Percentiles rank a stretch among this genome's conserved stretches.
These are phyloP conservation scores for Leucophenga montana DNA, from an alignment of 2,888 invertebrate genomes.

Conservation along the genomic window DNA sequence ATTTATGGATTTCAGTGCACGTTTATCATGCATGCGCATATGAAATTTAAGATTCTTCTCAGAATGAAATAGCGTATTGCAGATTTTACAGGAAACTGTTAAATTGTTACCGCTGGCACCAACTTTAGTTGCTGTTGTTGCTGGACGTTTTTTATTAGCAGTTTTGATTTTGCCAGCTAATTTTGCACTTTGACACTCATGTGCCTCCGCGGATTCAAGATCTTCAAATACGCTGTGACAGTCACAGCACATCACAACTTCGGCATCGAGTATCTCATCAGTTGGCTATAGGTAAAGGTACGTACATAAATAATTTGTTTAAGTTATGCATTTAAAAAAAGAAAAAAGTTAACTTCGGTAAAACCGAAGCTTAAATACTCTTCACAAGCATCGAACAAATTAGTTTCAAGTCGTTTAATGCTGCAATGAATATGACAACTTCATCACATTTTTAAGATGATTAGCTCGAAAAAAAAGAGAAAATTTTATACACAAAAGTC, in stretches of 20 bases:
- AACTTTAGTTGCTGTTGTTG: conserved; percentile 35
- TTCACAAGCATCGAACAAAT: too few species aligned
- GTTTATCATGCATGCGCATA: conserved; percentile 82
- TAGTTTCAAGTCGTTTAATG: too few species aligned
- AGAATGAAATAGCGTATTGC: conserved; percentile 80
- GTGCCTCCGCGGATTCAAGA: conserved; percentile 58
- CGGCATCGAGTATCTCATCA: too few species aligned
- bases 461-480: too few species aligned
- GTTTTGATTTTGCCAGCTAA: conserved; percentile 30
- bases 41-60: conserved; percentile 79
- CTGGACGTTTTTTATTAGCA: conserved; percentile 22
- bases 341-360: too few species aligned
- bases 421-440: too few species aligned
- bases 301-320: too few species aligned
- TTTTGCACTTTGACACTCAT: conserved; percentile 41
- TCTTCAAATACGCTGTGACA: conserved; percentile 62
- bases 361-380: too few species aligned
- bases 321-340: too few species aligned
- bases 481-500: too few species aligned
- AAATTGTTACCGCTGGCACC: conserved; percentile 1
- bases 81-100: conserved; percentile 75
- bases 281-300: too few species aligned
- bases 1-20: conserved; percentile 72
- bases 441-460: too few species aligned
- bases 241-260: conserved; percentile 53